These are phyloP conservation scores for Acridotheres tristis DNA, from an alignment of 2,797 vertebrate species.

Conservation along the genomic window DNA sequence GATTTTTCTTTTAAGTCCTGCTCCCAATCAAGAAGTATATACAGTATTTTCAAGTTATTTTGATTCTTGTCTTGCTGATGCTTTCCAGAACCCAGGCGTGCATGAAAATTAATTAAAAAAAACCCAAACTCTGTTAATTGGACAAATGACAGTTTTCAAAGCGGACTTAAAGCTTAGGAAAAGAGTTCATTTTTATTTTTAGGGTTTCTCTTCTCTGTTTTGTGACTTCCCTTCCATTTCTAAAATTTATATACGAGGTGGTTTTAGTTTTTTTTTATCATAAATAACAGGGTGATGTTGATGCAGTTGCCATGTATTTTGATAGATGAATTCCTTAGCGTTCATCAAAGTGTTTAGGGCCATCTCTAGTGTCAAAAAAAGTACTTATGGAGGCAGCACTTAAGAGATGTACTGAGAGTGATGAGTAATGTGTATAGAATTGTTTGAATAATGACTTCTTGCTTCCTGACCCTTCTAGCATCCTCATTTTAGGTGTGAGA, in stretches of 20 bases:
- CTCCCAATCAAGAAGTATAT: background rate
- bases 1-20: background rate
- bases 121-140: background rate
- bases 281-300: background rate
- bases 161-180: background rate
- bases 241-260: background rate
- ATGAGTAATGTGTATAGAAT: background rate
- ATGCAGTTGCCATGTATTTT: background rate
- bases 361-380: background rate
- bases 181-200: background rate
- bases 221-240: background rate
- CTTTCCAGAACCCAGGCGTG: background rate
- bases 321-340: background rate
- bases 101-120: background rate
- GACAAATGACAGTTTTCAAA: background rate
- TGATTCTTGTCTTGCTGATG: background rate
- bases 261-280: background rate
- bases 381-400: background rate
- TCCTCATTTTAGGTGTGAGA: background rate
- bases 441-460: background rate
- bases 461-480: background rate
- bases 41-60: conserved; percentile 3
- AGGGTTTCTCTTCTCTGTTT: background rate
- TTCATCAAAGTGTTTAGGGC: background rate
- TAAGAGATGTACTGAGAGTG: background rate